Conservation (phyloP, 2,113 vertebrate genomes). For the Rattus rattus region DNA sequence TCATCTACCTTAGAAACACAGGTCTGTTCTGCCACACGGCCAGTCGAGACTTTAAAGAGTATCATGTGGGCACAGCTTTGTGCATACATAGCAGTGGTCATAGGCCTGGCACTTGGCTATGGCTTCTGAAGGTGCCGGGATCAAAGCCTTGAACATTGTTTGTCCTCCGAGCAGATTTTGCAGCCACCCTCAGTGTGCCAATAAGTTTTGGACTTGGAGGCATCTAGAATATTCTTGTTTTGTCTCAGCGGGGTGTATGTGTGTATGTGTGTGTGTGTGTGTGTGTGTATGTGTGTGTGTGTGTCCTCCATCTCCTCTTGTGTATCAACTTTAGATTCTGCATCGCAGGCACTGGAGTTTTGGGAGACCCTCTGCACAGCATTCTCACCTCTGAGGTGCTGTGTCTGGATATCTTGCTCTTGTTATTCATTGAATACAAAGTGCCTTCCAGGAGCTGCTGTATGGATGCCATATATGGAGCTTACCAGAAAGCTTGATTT, state of each 20-base stretch:
- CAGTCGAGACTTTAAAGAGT: neutral
- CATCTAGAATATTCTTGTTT: neutral
- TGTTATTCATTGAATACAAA: neutral
- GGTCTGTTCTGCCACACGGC: neutral
- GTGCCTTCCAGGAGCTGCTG: neutral
- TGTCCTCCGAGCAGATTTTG: neutral
- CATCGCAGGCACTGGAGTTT: neutral
- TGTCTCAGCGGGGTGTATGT: neutral
- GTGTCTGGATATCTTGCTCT: neutral
- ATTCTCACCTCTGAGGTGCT: neutral
- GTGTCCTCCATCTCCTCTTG: neutral
- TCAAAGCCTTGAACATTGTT: neutral
- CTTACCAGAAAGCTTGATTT: neutral
- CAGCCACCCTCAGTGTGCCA: neutral
- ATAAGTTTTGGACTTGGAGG: neutral
- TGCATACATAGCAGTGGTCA: neutral
- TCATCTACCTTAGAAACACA: neutral
- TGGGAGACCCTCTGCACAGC: neutral
- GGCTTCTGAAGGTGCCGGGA: constrained; percentile 38
- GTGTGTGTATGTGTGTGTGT: neutral
- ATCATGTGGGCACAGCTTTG: neutral
- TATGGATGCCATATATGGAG: neutral
- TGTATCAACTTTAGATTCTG: neutral
- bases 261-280: neutral
- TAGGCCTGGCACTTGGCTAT: neutral